Evolutionary conservation across 2,113 vertebrate genomes (phyloP).

Genomic region (Passer domesticus): DNA sequence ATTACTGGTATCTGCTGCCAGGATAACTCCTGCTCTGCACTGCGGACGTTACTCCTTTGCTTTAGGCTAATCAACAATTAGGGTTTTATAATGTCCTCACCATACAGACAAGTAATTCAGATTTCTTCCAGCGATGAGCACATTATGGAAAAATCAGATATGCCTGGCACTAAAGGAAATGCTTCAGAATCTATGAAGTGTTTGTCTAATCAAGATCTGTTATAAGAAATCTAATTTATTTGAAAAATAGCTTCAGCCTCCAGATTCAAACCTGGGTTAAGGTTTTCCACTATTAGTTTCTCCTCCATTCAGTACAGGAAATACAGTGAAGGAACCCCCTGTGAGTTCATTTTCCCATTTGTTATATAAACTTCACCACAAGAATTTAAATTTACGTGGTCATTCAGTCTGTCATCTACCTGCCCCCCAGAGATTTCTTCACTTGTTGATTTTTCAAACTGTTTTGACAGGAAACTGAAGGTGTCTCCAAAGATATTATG

Average conservation of each 20-base stretch:
- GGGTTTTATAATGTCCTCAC: background rate
- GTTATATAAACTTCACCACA: background rate
- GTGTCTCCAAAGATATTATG: background rate
- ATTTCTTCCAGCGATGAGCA: background rate
- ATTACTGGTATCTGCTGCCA: background rate
- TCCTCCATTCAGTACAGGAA: background rate
- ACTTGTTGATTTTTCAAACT: slow-evolving; percentile 1
- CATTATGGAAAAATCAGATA: background rate
- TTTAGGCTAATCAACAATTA: background rate
- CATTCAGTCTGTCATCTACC: background rate
- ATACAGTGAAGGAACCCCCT: background rate
- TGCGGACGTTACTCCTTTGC: background rate
- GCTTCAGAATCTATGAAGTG: background rate
- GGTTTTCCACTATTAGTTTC: background rate
- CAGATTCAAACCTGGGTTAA: background rate
- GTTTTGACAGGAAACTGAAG: background rate
- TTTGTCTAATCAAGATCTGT: background rate
- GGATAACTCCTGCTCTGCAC: background rate
- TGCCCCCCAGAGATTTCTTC: background rate
- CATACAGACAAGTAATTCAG: background rate
- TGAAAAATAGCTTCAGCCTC: background rate
- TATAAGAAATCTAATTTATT: background rate
- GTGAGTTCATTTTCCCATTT: background rate
- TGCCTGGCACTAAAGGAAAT: background rate
- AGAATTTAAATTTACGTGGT: background rate